Evolutionary conservation across 53 echinoderm and acorn worm species (phyloP).

Genomic region (Crossaster papposus): DNA sequence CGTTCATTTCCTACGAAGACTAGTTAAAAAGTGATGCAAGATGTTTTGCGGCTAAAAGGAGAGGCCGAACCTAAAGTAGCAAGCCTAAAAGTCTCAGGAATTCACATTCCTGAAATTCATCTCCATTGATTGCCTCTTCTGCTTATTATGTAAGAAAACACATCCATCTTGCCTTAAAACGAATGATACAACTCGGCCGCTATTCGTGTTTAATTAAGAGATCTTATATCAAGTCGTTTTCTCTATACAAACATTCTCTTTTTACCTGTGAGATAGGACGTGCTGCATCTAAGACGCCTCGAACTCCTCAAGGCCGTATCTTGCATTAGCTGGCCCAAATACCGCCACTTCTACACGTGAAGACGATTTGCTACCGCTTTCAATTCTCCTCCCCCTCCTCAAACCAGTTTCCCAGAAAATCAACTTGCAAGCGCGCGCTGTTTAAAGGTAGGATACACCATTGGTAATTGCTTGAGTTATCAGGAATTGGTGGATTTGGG

Average conservation of each 20-base stretch:
- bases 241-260: background rate
- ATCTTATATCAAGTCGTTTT: background rate
- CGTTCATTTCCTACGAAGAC: background rate
- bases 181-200: background rate
- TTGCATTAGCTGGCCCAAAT: constrained; percentile 17
- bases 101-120: background rate
- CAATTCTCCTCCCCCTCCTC: background rate
- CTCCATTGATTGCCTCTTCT: background rate
- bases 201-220: background rate
- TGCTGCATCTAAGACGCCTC: background rate
- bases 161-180: background rate
- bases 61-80: background rate
- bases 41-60: background rate
- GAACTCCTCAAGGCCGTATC: background rate
- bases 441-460: no score
- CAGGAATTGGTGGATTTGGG: no score
- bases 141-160: background rate
- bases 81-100: background rate
- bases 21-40: background rate
- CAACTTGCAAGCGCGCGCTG: background rate
- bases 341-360: background rate
- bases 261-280: background rate
- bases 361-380: background rate
- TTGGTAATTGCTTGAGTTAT: no score
- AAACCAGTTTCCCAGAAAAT: background rate